Base-by-base conservation (phyloP, 2,113 vertebrate genomes). In the Apus apus region DNA sequence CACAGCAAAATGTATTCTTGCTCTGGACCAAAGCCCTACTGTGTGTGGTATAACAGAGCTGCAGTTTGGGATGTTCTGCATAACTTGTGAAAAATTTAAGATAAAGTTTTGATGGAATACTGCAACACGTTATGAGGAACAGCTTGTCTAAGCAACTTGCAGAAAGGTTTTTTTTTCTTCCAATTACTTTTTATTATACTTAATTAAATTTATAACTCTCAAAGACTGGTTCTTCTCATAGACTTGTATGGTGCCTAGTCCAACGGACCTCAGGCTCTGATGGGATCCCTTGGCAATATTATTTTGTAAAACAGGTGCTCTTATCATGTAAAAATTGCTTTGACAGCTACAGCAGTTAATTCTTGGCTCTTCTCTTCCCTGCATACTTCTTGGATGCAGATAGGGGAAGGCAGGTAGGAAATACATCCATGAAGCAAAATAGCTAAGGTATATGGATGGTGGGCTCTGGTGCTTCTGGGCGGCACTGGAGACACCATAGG, bases 401-500 rank as follows among this genome's bases (percentile, higher is more conserved):
- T 8, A 68, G 15, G 22, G 45, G 10, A 62, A 46, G 32, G n/a
- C 0, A 1, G 18, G 27, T 76, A 36, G 67, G 71, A 90, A 83
- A 58, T 66, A 51, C 20, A 25, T 18, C 15, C 61, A 38, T 15
- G 67, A 58, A n/a, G 27, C 12, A 18, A 76, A 93, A 46, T 19
- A 70, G 15, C 11, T 26, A 58, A 56, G 2, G 2, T 29, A 20
- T 6, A 3, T 3, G 13, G 17, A 16, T 51, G 30, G 13, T 14
- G 15, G 27, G 32, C 11, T 40, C 40, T 72, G 26, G 14, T 40
- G 16, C 30, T 66, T 73, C 45, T 57, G 14, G 34, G 12, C 13
- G 48, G 22, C 56, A 29, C 38, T 67, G 32, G 26, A 65, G 25
- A 27, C n/a, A 56, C 3, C 17, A 8, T 0, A 2, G 5, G 2